Base-by-base conservation (phyloP, 1,140 invertebrate species). In the Triops cancriformis region DNA sequence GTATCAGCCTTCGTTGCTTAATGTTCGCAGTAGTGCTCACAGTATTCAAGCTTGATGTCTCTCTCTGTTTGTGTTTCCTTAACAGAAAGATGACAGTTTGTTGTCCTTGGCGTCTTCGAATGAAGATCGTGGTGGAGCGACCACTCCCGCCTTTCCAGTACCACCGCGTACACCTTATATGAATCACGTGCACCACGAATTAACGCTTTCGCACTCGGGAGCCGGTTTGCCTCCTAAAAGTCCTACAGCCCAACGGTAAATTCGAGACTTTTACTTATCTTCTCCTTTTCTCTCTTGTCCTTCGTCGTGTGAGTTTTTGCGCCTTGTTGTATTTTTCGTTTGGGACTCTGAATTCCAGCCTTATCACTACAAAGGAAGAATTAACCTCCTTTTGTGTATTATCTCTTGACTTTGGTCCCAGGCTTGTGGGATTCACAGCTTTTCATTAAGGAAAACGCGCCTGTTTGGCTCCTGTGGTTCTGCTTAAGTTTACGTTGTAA, bases 141-240 rank as follows among this genome's bases (percentile, higher is more conserved):
- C 93, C 83, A 96, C 94, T 2, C 94, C 94, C 26, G 92, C 92
- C 72, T 97, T 96, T 86, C 94, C 94, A 43, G 93, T 94, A 26
- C 91, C 92, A 81, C 93, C 94, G 31, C 89, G 93, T 80, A 96
- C 94, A 1, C 94, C 94, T 1, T 95, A 95, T 86, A 86, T 82
- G 27, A 84, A 85, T 23, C 51, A 64, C 42, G 42, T 76, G 14
- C 75, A 79, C 72, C 78, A 88, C 84, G 82, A 85, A 82, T 83
- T 84, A 80, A 86, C 76, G 26, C 26, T 64, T 41, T 72, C 76
- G 31, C 51, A 72, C 64, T 77, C 76, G 27, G 83, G 89, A 86
- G 84, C 87, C 85, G 85, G 85, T 83, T 85, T 90, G 80, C 90
- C 88, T 80, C 90, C 88, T 80, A 91, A 91, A 85, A 91, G 90